Evolutionary conservation across 2,113 vertebrate genomes (phyloP).

Genomic region (Tringa solitaria): DNA sequence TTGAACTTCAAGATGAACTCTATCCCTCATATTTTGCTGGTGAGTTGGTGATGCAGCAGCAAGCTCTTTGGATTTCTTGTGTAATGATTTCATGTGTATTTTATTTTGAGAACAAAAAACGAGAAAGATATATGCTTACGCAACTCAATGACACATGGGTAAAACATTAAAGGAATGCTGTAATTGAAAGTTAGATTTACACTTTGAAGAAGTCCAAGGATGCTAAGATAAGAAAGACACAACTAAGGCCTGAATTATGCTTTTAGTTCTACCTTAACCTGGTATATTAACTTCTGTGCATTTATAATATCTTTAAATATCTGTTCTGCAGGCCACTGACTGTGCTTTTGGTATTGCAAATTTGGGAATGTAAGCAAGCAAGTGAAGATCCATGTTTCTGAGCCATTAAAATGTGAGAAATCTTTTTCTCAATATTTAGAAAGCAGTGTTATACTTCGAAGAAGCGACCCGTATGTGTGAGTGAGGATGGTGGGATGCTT

Average conservation of each 20-base stretch:
- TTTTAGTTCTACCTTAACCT: neutral
- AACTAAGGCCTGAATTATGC: neutral
- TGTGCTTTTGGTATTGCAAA: neutral
- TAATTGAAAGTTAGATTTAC: neutral
- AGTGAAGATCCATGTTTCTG: neutral
- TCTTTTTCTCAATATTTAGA: neutral
- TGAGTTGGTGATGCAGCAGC: neutral
- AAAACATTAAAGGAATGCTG: neutral
- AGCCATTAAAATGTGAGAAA: neutral
- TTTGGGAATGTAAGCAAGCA: neutral
- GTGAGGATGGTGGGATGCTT: neutral
- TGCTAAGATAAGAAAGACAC: neutral
- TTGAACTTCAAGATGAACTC: neutral
- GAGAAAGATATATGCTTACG: neutral
- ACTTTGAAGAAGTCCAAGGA: neutral
- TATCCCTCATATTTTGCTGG: neutral
- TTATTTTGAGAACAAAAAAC: neutral
- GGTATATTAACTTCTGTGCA: neutral
- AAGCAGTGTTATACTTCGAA: neutral
- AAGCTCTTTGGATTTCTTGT: neutral
- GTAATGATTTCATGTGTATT: neutral
- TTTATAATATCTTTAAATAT: neutral
- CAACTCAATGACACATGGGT: neutral
- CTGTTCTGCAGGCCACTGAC: neutral
- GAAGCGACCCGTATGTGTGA: neutral